phyloP scores from a whole-genome alignment of 2,113 vertebrate species.

The Thalassoma bifasciatum region DNA sequence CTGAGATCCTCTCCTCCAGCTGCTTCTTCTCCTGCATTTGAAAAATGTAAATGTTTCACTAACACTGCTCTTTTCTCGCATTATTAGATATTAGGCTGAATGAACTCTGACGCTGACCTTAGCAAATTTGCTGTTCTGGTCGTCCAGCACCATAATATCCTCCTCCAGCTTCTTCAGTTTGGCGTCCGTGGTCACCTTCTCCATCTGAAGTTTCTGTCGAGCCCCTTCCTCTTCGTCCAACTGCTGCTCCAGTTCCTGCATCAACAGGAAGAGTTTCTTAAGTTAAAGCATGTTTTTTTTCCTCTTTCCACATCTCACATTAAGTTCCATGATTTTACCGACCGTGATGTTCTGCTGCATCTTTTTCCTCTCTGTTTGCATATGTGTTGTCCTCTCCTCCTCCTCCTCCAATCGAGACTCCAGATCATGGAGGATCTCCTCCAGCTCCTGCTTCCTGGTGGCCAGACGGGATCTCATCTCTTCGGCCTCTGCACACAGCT shows the following conservation, averaged over 20 bases:
- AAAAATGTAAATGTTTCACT: neutral
- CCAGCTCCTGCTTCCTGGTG: constrained; percentile 94
- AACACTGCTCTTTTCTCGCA: too few species aligned
- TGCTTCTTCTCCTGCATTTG: constrained; percentile 92
- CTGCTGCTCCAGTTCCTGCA: constrained; percentile 95
- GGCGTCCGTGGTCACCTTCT: constrained; percentile 93
- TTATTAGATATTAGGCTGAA: too few species aligned
- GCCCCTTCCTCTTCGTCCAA: constrained; percentile 95
- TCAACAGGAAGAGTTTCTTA: neutral
- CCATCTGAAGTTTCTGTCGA: constrained; percentile 95
- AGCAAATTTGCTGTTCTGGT: constrained; percentile 91
- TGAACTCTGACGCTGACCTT: constrained; percentile 83
- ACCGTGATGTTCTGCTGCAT: constrained; percentile 98
- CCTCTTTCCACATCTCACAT: neutral
- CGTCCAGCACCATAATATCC: constrained; percentile 91
- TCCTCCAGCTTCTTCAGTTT: constrained; percentile 96
- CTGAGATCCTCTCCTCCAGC: constrained; percentile 92
- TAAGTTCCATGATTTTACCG: neutral
- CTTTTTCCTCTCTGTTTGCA: constrained; percentile 92
- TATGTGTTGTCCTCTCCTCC: constrained; percentile 90
- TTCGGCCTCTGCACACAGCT: constrained; percentile 95
- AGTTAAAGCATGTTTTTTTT: neutral
- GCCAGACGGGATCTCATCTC: constrained; percentile 94
- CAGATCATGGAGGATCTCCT: constrained; percentile 95
- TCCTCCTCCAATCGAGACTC: constrained; percentile 97